phyloP scores from a whole-genome alignment of 1,140 invertebrate species.

The Drosophila lacteicornis region DNA sequence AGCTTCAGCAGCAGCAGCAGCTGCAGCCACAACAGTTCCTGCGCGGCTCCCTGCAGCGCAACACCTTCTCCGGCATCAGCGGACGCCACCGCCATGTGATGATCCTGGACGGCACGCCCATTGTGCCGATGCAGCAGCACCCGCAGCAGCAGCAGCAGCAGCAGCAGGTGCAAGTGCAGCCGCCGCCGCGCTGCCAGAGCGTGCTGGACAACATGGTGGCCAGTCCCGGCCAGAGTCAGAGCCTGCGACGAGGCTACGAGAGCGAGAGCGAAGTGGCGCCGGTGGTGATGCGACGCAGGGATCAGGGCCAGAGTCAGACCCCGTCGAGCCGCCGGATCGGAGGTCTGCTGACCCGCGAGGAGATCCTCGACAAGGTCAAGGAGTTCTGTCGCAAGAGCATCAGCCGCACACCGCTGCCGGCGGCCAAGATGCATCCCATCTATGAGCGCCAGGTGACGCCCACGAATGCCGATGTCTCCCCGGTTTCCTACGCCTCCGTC shows the following conservation, averaged over 20 bases:
- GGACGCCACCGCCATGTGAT: constrained; percentile 58
- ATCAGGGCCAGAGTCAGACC: background rate
- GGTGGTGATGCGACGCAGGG: constrained; percentile 63
- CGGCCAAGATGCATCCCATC: constrained; percentile 54
- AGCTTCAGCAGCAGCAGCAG: constrained; percentile 3
- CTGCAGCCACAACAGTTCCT: constrained; percentile 46
- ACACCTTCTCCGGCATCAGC: constrained; percentile 71
- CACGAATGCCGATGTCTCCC: constrained; percentile 64
- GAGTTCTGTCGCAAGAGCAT: constrained; percentile 83
- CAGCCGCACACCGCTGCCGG: constrained; percentile 54
- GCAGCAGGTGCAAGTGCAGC: constrained; percentile 25
- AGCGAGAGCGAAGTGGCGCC: constrained; percentile 66
- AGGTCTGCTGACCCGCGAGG: constrained; percentile 73
- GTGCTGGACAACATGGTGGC: constrained; percentile 69
- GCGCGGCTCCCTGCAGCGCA: constrained; percentile 74
- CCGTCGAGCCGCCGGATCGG: constrained; percentile 59
- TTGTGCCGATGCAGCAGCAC: constrained; percentile 13
- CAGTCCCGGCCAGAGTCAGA: constrained; percentile 3
- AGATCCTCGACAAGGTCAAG: constrained; percentile 82
- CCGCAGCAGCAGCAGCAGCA: constrained; percentile 4
- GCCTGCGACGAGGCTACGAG: constrained; percentile 49
- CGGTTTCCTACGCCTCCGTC: constrained; percentile 80
- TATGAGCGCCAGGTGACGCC: constrained; percentile 48
- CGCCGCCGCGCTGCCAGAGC: constrained; percentile 67
- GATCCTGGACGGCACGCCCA: constrained; percentile 48